A percentile compares a stretch with the other conserved stretches of the same genome.
These are phyloP conservation scores for Hartigia nigra DNA, from an alignment of 2,888 invertebrate genomes.

Conservation along the genomic window DNA sequence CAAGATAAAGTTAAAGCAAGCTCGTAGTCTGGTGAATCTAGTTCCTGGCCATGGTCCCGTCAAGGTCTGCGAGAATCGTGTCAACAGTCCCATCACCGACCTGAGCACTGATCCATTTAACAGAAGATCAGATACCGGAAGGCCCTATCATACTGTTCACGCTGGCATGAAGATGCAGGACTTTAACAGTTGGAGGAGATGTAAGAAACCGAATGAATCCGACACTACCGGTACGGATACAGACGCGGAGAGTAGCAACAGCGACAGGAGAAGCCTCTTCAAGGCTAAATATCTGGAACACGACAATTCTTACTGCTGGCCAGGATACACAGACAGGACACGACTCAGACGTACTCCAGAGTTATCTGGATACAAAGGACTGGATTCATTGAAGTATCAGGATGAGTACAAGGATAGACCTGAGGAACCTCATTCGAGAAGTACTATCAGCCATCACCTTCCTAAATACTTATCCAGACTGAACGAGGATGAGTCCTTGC, in stretches of 20 bases:
- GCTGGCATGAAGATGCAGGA: constrained; percentile 40
- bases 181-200: constrained; percentile 5
- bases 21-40: constrained; percentile 63
- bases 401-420: background rate
- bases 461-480: background rate
- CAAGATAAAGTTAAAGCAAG: constrained; percentile 60
- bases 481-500: background rate
- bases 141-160: background rate
- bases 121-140: background rate
- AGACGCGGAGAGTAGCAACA: constrained; percentile 10
- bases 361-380: background rate
- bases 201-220: constrained; percentile 5
- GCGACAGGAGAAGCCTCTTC: constrained; percentile 4
- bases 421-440: background rate
- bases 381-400: background rate
- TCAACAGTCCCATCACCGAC: background rate
- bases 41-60: constrained; percentile 20
- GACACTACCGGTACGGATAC: constrained; percentile 6
- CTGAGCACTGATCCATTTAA: constrained; percentile 11
- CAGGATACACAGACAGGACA: background rate
- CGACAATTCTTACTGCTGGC: background rate
- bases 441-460: background rate
- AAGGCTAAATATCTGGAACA: background rate
- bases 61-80: constrained; percentile 8
- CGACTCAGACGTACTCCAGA: background rate